Conservation (phyloP, 2,888 invertebrate genomes). For the Agriopis aurantiaria region DNA sequence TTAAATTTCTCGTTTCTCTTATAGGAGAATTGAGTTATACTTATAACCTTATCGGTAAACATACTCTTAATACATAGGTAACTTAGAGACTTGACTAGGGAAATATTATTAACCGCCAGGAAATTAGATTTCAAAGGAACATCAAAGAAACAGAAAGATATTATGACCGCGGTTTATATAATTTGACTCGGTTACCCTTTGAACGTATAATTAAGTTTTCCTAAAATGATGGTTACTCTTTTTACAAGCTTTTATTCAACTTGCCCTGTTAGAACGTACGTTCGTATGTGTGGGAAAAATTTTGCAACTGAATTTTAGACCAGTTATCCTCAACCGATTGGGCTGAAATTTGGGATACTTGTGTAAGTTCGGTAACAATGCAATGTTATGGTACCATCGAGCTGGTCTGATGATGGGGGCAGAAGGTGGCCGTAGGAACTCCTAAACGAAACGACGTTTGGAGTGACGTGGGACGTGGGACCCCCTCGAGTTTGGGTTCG, state of each 20-base stretch:
- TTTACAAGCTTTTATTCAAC: background rate
- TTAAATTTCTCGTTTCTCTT: slow-evolving; percentile 22
- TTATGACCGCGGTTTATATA: slow-evolving; percentile 37
- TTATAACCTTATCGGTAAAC: slow-evolving; percentile 25
- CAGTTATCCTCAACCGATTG: too few species aligned
- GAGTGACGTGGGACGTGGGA: too few species aligned
- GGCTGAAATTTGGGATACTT: too few species aligned
- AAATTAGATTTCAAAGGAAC: slow-evolving; percentile 49
- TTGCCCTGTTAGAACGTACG: too few species aligned
- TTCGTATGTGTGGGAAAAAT: too few species aligned
- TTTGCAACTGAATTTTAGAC: too few species aligned
- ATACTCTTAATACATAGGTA: slow-evolving; percentile 29
- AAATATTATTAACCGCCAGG: slow-evolving; percentile 46
- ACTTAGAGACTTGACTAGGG: slow-evolving; percentile 41
- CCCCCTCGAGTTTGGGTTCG: too few species aligned
- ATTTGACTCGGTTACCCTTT: slow-evolving; percentile 40
- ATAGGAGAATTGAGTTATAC: slow-evolving; percentile 23
- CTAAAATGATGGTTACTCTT: slow-evolving; percentile 21
- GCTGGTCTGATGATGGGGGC: too few species aligned
- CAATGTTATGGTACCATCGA: too few species aligned
- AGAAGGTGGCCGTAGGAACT: too few species aligned
- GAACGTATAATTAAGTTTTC: slow-evolving; percentile 33
- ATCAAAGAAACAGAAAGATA: slow-evolving; percentile 45
- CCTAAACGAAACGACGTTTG: too few species aligned
- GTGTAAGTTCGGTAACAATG: too few species aligned